Evolutionary conservation across 2,797 vertebrate species (phyloP), one percentile per base, ranked within the genome.

Genomic region (Melanotaenia boesemani): DNA sequence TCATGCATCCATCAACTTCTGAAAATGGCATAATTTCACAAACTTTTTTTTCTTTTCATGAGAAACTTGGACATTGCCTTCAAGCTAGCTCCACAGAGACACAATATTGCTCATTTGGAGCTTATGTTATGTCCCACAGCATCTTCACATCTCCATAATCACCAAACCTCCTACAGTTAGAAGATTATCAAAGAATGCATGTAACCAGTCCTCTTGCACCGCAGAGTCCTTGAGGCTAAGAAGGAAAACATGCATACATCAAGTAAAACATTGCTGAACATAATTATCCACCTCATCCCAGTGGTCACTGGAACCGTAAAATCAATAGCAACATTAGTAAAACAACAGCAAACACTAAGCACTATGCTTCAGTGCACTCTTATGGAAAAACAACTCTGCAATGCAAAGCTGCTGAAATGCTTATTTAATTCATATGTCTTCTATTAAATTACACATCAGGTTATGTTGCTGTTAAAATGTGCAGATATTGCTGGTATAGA

Each of bases 121-220:
- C 70, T 72, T 63, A 69, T 82, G 84, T 72, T 63, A 69, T 82
- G 83, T 88, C 86, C 85, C 88, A 88, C 77, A 80, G 89, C 84
- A 86, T 77, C 81, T 90, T 85, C 82, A 90, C 91, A 92, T 90
- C 87, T 88, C 91, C 86, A 90, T 93, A 93, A 94, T 94, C 89
- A 89, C 83, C 91, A 87, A 84, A 85, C 88, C 91, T 87, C 93
- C 90, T 87, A 88, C 89, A 67, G 90, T 68, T 91, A 92, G 84
- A 89, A 93, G 88, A 94, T 94, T 91, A 94, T 91, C 91, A 93
- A 90, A 93, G 89, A 89, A 90, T 63, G 72, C 90, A 76, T 89
- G 87, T 87, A 91, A 85, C 85, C 86, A 91, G 92, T 87, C 87
- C 89, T 93, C 87, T 92, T 84, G 84, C 76, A 90, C 84, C 87